A percentile compares a stretch with the other conserved stretches of the same genome.
Evolutionary conservation across 2,113 vertebrate species (phyloP).

Genomic region (Pelodiscus sinensis): DNA sequence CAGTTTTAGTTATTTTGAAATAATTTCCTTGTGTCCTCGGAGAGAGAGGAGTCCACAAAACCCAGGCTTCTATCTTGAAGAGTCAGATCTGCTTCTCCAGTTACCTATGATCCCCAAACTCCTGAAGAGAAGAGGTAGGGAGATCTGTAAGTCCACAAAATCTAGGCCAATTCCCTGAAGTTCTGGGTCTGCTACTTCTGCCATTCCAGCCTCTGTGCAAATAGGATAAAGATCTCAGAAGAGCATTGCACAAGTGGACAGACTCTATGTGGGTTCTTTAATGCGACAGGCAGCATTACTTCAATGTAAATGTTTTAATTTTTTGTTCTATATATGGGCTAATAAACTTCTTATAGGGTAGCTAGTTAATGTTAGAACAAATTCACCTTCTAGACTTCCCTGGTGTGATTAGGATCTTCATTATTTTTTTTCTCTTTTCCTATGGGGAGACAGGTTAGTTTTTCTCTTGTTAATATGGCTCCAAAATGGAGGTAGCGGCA

Average conservation of each 20-base stretch:
- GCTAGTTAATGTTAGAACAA: background rate
- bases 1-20: no score
- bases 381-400: background rate
- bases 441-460: slow-evolving; percentile 7
- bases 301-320: background rate
- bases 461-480: slow-evolving; percentile 41
- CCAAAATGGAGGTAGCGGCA: background rate
- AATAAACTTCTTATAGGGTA: background rate
- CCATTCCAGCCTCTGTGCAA: background rate
- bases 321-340: rapidly evolving
- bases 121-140: background rate
- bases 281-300: background rate
- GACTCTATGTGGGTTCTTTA: background rate
- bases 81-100: background rate
- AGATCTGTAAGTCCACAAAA: background rate
- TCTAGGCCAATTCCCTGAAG: background rate
- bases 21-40: no score
- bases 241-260: background rate
- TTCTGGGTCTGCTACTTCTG: background rate
- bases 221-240: background rate
- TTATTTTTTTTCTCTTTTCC: background rate
- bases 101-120: background rate
- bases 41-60: background rate
- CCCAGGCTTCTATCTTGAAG: background rate
- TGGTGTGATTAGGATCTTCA: background rate